These are phyloP conservation scores for Acropternis orthonyx DNA, from an alignment of 2,797 vertebrate genomes.

Conservation along the genomic window DNA sequence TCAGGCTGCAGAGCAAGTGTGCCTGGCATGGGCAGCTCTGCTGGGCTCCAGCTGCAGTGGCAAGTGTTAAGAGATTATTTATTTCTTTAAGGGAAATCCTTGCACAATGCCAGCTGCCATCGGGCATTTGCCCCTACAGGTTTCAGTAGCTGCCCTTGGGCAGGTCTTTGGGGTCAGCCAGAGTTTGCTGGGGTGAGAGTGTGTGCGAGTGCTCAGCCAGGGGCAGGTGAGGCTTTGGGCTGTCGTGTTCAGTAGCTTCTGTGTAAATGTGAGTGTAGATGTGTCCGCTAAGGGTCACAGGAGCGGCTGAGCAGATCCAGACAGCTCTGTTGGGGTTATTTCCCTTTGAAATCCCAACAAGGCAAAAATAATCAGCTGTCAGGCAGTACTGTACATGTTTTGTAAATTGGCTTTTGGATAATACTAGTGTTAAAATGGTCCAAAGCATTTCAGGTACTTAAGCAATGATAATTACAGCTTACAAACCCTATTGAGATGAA, in stretches of 20 bases:
- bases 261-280: not conserved
- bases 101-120: accelerated
- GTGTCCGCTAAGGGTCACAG: not conserved
- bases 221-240: not conserved
- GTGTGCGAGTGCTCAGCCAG: not conserved
- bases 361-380: not conserved
- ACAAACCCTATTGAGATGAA: not conserved
- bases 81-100: not conserved
- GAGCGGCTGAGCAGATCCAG: not conserved
- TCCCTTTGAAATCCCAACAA: not conserved
- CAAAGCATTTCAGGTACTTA: not conserved
- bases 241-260: accelerated
- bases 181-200: not conserved
- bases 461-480: not conserved
- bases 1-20: too few relatives aligned
- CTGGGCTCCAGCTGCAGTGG: not conserved
- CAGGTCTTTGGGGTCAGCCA: not conserved
- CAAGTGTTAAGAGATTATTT: not conserved
- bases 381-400: accelerated
- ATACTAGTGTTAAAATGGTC: not conserved
- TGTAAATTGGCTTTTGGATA: not conserved
- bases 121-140: not conserved
- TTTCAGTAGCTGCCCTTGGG: not conserved
- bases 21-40: not conserved
- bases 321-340: not conserved